Evolutionary conservation across 35 echinoderm and acorn worm species (phyloP).

Genomic region (Lytechinus pictus): DNA sequence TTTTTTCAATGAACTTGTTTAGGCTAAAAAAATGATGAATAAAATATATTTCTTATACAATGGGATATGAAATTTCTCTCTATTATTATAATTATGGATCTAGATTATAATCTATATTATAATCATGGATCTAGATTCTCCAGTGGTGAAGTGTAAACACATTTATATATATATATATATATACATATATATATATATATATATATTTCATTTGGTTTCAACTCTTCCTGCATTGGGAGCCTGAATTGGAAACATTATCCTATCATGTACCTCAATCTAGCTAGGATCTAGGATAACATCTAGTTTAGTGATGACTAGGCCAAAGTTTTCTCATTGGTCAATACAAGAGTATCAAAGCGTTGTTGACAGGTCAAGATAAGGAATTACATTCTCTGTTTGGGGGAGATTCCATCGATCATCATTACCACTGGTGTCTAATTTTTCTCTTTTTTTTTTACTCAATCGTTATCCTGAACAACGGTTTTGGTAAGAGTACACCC

Average conservation of each 20-base stretch:
- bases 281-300: background rate
- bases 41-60: too few species aligned
- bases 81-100: background rate
- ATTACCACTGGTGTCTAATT: background rate
- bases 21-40: too few species aligned
- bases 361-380: background rate
- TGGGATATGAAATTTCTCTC: background rate
- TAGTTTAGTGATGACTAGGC: background rate
- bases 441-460: background rate
- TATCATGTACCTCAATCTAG: background rate
- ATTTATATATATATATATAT: too few species aligned
- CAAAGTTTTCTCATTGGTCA: background rate
- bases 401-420: slow-evolving; percentile 9
- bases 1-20: too few species aligned
- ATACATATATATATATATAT: too few species aligned
- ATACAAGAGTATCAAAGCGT: background rate
- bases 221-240: too few species aligned
- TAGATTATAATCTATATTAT: background rate
- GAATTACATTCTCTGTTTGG: background rate
- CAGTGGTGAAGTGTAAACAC: too few species aligned
- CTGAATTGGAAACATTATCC: too few species aligned
- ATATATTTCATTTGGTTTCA: too few species aligned
- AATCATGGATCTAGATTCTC: background rate
- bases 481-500: background rate
- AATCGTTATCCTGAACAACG: background rate